Evolutionary conservation across 2,888 invertebrate species (phyloP).

Genomic region (Drosophila testacea): DNA sequence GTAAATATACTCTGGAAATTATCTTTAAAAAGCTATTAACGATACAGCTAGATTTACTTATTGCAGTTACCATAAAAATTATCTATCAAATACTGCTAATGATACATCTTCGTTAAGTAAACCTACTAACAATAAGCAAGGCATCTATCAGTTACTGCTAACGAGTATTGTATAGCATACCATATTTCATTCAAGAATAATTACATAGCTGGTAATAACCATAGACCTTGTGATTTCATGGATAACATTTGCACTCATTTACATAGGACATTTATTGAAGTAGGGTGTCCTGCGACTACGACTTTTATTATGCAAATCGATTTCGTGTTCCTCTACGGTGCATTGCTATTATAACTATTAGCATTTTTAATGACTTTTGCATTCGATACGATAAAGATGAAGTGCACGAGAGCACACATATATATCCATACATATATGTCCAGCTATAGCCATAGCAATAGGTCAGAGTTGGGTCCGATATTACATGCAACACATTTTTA

Average conservation of each 20-base stretch:
- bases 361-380: constrained; percentile 51
- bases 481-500: constrained; percentile 18
- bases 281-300: constrained; percentile 17
- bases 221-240: constrained; percentile 57
- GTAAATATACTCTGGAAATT: background rate
- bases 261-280: constrained; percentile 22
- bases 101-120: too few species aligned
- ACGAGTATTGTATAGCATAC: background rate
- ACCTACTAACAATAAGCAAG: background rate
- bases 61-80: too few species aligned
- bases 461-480: constrained; percentile 38
- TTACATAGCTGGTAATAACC: constrained; percentile 45
- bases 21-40: too few species aligned
- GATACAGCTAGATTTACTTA: too few species aligned
- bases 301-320: constrained; percentile 63
- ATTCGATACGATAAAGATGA: constrained; percentile 57
- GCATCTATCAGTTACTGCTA: constrained; percentile 1
- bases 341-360: constrained; percentile 51
- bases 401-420: constrained; percentile 46
- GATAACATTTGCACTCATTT: constrained; percentile 40
- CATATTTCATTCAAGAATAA: constrained; percentile 8
- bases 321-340: constrained; percentile 48
- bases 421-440: constrained; percentile 2
- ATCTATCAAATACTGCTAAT: too few species aligned
- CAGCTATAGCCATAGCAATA: constrained; percentile 11